Base-by-base conservation (phyloP, 2,888 invertebrate species). In the Colletes collaris region DNA sequence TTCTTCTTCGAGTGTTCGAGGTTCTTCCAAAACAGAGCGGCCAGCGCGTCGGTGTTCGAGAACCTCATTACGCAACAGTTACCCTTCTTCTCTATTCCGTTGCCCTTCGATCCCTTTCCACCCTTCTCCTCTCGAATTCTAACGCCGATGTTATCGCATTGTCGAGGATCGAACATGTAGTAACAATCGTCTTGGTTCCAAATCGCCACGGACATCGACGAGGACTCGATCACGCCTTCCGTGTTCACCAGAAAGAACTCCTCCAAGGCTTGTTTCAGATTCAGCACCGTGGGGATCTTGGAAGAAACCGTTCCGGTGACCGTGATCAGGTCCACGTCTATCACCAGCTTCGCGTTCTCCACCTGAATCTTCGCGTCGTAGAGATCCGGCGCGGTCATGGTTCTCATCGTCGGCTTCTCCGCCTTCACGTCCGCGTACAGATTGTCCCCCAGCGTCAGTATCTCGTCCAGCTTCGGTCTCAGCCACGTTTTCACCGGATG, bases 131-230 rank as follows among this genome's bases (percentile, higher is more conserved):
- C 86, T 0, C 83, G 62, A 13, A 74, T 93, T 90, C 70, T 94
- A 60, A 85, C 88, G 87, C 93, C 92, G 3, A 35, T 5, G 0
- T 66, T 44, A 44, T 91, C 91, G 69, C 92, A 95, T 92, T 93
- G 93, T 83, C 87, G 87, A 0, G 96, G 95, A 88, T 96, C 95
- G 86, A 95, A 96, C 73, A 95, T 87, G 83, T 95, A 96, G 70
- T 94, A 95, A 60, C 93, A 92, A 1, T 94, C 94, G 1, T 94
- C 94, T 65, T 94, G 94, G 1, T 93, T 93, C 95, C 95, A 96
- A 27, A 96, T 93, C 0, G 95, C 95, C 0, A 94, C 92, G 1
- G 90, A 86, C 88, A 89, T 88, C 10, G 87, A 83, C 0, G 89
- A 84, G 4, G 90, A 89, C 62, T 92, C 92, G 37, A 92, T 79